phyloP scores from a whole-genome alignment of 2,888 invertebrate species.

The Caenorhabditis sp. region DNA sequence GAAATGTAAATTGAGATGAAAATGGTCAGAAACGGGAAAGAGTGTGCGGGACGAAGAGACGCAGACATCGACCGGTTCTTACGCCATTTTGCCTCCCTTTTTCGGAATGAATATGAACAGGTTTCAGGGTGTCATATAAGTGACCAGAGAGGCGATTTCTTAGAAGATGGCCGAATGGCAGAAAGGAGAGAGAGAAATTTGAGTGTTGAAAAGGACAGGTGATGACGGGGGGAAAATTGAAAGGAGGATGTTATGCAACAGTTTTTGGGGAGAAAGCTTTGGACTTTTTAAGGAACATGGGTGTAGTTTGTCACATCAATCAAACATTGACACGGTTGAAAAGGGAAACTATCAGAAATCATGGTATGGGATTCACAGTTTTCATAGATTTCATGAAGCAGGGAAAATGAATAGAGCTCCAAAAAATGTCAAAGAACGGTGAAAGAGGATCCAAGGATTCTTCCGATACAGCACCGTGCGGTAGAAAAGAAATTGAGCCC shows the following conservation, averaged over 20 bases:
- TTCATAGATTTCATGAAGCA: too few relatives aligned
- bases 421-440: too few relatives aligned
- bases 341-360: neutral
- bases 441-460: too few relatives aligned
- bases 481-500: too few relatives aligned
- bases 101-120: slow-evolving; percentile 40
- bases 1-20: slow-evolving; percentile 59
- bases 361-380: neutral
- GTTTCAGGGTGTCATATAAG: slow-evolving; percentile 51
- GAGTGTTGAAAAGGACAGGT: slow-evolving; percentile 29
- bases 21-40: slow-evolving; percentile 14
- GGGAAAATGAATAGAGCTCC: too few relatives aligned
- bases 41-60: slow-evolving; percentile 36
- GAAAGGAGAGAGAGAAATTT: neutral
- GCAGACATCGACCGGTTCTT: slow-evolving; percentile 54
- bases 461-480: too few relatives aligned
- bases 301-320: slow-evolving; percentile 14
- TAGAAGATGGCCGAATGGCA: slow-evolving; percentile 35
- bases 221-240: slow-evolving; percentile 23
- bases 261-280: slow-evolving; percentile 2
- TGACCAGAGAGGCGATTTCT: slow-evolving; percentile 37
- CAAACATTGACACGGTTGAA: neutral
- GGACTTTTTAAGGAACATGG: slow-evolving; percentile 13
- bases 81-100: slow-evolving; percentile 55
- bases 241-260: slow-evolving; percentile 38